Base-by-base conservation (phyloP, 2,888 invertebrate genomes). In the Pheosia tremula region DNA sequence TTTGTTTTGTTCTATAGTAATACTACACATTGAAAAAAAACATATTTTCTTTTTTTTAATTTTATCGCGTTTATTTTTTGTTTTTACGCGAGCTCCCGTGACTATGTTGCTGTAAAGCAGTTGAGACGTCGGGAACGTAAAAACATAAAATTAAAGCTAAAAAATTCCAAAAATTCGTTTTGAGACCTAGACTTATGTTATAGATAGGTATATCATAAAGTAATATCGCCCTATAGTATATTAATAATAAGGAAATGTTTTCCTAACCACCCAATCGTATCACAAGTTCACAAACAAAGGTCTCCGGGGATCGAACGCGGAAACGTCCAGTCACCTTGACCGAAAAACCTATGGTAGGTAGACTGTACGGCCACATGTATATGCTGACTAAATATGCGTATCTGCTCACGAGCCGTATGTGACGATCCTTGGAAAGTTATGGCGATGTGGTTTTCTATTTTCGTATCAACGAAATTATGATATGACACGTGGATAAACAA, bases 251-350 rank as follows among this genome's bases (percentile, higher is more conserved):
- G 49, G 49, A 2, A 49, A 49, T 11, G 49, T 49, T 49, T 49
- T n/a, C 4, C 0, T 49, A 24, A 9, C 50, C 50, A 50, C 7
- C 8, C 13, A 50, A 50, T 50, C 50, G 3, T 24, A 24, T 24
- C 24, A 24, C 24, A 2, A n/a, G 8, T 24, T 24, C 50, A 24
- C 24, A 50, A 50, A 50, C 13, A 8, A 24, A 24, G 8, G 9
- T 11, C 47, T 11, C 24, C 49, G 56, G 37, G 13, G 52, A 37
- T 55, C 41, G 41, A 47, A 61, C 37, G 59, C 57, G 59, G 53
- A 61, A 59, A 57, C 47, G 9, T 45, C 56, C 41, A 43, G 50
- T 50, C 8, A 38, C 58, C 64, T 64, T 61, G 64, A 64, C 61
- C 64, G 24, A 61, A 57, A 59, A 59, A 36, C 64, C 52, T 9